Base-by-base conservation (phyloP, 2,888 invertebrate species). In the Dryadula phaetusa region DNA sequence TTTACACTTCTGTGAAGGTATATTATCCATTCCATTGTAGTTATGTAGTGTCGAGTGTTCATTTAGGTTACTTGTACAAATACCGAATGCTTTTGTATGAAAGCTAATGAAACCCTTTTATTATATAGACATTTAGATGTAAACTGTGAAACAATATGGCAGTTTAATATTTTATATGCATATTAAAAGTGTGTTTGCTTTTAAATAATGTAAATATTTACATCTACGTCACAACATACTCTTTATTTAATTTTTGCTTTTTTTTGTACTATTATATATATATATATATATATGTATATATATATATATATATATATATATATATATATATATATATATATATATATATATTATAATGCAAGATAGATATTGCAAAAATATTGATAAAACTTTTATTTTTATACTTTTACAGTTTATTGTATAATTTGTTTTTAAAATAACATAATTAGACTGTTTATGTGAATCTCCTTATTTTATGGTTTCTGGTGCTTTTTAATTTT, bases 1-100 rank as follows among this genome's bases (percentile, higher is more conserved):
- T 60, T 56, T 14, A 44, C 47, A 46, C 42, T 37, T 54, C 42
- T 42, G 7, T 47, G 37, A 47, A 58, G 18, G 16, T 60, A 61
- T 68, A 32, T 47, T 10, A 25, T 81, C 77, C 85, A 84, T 83
- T 85, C 84, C 83, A 82, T 49, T 66, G 69, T 82, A 81, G 78
- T 75, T 67, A 77, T 74, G 74, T 76, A 73, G 62, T 78, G n/a
- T 42, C 37, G 62, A 63, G 63, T 49, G 58, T 64, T 64, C 64
- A 65, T 40, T 40, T 56, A 58, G 58, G 28, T 65, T 60, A 65
- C 49, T 12, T 56, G 58, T 58, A 65, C 49, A 40, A 58, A 49
- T 40, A 47, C 25, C 44, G n/a, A 44, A n/a, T 12, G 32, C 44
- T 42, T 14, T 22, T 18, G 32, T 44, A 44, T 34, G 10, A 22